phyloP scores from a whole-genome alignment of 92 coral and sea anemone species.

The Zoanthus solanderi region DNA sequence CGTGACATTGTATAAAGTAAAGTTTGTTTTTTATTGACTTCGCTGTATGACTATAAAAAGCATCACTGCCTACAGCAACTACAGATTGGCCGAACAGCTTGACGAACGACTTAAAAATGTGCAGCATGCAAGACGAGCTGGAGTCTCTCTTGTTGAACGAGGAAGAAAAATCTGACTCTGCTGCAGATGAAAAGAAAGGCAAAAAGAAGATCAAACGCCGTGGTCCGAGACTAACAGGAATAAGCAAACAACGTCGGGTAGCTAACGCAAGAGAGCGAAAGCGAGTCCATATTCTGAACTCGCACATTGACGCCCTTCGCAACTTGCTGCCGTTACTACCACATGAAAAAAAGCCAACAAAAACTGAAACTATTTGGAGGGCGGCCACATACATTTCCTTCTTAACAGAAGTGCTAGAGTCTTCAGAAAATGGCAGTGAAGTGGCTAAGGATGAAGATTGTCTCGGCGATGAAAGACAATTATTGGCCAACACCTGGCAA shows the following conservation, averaged over 20 bases:
- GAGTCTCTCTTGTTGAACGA: constrained; percentile 41
- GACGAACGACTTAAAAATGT: constrained; percentile 17
- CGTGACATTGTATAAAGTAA: constrained; percentile 47
- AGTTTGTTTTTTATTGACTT: constrained; percentile 48
- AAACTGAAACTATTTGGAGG: constrained; percentile 84
- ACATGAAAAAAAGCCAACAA: constrained; percentile 85
- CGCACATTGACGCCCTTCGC: constrained; percentile 78
- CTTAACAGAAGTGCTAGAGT: constrained; percentile 45
- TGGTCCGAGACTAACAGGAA: constrained; percentile 83
- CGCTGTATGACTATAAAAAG: constrained; percentile 48
- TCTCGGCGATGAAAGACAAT: constrained; percentile 38
- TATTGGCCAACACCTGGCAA: constrained; percentile 53
- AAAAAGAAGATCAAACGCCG: constrained; percentile 86
- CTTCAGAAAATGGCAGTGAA: constrained; percentile 48
- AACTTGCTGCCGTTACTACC: constrained; percentile 80
- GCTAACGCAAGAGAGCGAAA: constrained; percentile 92
- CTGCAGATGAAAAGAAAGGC: constrained; percentile 51
- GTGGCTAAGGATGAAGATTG: constrained; percentile 30
- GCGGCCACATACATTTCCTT: constrained; percentile 81
- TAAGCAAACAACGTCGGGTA: constrained; percentile 87
- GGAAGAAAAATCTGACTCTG: constrained; percentile 38
- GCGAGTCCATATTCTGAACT: constrained; percentile 84
- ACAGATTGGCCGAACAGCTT: constrained; percentile 31
- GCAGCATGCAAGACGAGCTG: constrained; percentile 50
- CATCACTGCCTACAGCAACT: constrained; percentile 53